A percentile compares a stretch with the other conserved stretches of the same genome.
phyloP scores from a whole-genome alignment of 2,888 invertebrate genomes.

The Drosophila siamana region DNA sequence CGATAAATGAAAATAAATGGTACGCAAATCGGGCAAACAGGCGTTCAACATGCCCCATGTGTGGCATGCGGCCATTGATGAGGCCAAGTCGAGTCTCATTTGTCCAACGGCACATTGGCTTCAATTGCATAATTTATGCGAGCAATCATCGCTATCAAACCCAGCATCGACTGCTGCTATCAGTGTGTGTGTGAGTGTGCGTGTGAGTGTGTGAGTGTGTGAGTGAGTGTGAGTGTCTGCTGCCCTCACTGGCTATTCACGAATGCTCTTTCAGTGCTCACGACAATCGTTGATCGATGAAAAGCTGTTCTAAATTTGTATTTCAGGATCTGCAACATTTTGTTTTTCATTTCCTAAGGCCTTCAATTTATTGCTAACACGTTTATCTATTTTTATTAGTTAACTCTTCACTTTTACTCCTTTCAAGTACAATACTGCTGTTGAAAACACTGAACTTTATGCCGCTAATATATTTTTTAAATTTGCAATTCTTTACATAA shows the following conservation, averaged over 20 bases:
- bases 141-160: slow-evolving; percentile 21
- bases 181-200: not conserved
- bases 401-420: no score
- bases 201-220: not conserved
- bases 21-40: slow-evolving; percentile 43
- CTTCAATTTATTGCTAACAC: no score
- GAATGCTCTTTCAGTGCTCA: no score
- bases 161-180: not conserved
- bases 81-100: slow-evolving; percentile 46
- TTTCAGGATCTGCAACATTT: no score
- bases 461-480: no score
- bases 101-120: slow-evolving; percentile 56
- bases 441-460: no score
- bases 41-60: not conserved
- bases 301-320: no score
- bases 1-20: slow-evolving; percentile 68
- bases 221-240: not conserved
- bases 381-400: no score
- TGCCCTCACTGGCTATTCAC: not conserved
- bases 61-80: slow-evolving; percentile 3
- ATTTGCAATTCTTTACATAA: no score
- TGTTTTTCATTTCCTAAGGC: no score
- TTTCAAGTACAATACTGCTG: no score
- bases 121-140: slow-evolving; percentile 69
- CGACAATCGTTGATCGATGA: no score